Percentiles rank a stretch among this genome's conserved stretches.
Conservation (phyloP, 2,888 invertebrate species). For the Frankliniella intonsa region DNA sequence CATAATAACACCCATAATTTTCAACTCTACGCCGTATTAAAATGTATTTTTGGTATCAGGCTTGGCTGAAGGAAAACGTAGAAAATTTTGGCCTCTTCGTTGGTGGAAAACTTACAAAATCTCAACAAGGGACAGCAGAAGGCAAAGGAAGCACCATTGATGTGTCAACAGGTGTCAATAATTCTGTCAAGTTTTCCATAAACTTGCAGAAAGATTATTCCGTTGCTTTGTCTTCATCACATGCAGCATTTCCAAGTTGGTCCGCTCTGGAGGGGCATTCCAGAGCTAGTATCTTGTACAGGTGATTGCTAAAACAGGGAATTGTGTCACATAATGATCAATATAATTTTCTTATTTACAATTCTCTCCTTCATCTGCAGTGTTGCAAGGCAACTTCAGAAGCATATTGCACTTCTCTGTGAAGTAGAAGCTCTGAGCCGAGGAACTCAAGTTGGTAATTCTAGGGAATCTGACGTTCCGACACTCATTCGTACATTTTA, state of each 20-base stretch:
- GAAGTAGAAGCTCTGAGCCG: constrained; percentile 50
- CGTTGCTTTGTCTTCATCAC: neutral
- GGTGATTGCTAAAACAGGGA: neutral
- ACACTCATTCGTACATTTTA: constrained; percentile 50
- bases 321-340: neutral
- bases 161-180: constrained; percentile 32
- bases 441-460: constrained; percentile 48
- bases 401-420: constrained; percentile 48
- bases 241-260: neutral
- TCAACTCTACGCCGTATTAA: neutral
- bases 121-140: constrained; percentile 35
- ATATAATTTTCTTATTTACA: neutral
- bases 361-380: constrained; percentile 41
- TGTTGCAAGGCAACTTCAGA: constrained; percentile 50
- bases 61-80: constrained; percentile 41
- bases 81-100: constrained; percentile 38
- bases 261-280: neutral
- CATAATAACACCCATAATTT: neutral
- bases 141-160: constrained; percentile 31
- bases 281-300: neutral
- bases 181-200: neutral
- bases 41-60: constrained; percentile 38
- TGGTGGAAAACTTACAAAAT: constrained; percentile 35
- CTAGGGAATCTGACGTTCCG: constrained; percentile 47
- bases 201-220: constrained; percentile 19